Base-by-base conservation (phyloP, 92 coral and sea anemone species). In the Plumapathes pennacea region DNA sequence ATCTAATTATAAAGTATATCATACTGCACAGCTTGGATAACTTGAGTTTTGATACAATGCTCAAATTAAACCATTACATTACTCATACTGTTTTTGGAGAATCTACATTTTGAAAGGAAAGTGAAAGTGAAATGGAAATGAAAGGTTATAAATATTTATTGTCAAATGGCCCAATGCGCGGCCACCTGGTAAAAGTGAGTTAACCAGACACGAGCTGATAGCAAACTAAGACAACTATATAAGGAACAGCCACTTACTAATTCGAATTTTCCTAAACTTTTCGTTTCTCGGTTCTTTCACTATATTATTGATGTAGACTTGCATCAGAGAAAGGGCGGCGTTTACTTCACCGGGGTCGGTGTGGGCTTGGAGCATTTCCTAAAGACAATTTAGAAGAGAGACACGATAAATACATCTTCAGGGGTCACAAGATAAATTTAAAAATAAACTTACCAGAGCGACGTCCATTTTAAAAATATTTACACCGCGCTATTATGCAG, bases 201-300 rank as follows among this genome's bases (percentile, higher is more conserved):
- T 36, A 36, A 36, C n/a, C n/a, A 7, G 9, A 36, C 40, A 7
- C 8, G n/a, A 36, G 40, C 8, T 36, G 40, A 7, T 7, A 36
- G n/a, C 40, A 36, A 36, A 36, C 8, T 36, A 7, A 36, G 8
- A 36, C 40, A 36, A 8, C n/a, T 18, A 17, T 23, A 11, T n/a
- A 25, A 11, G 20, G 10, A 29, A 25, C 20, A 44, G 2, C 14
- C 29, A 64, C 97, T 84, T 41, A 91, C 97, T 86, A 54, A 83
- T 79, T 71, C 94, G 46, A 44, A 91, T 91, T 76, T 76, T 91
- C 59, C 97, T 80, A 75, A 60, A 91, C 67, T 91, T 91, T 4
- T 66, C 74, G 56, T 89, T 91, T 34, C 41, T 47, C 50, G 97
- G 97, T 19, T 89, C 85, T 63, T 62, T 81, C 17, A 80, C 74